Conservation (phyloP, 2,888 invertebrate species). For the Phrixothrix hirtus region DNA sequence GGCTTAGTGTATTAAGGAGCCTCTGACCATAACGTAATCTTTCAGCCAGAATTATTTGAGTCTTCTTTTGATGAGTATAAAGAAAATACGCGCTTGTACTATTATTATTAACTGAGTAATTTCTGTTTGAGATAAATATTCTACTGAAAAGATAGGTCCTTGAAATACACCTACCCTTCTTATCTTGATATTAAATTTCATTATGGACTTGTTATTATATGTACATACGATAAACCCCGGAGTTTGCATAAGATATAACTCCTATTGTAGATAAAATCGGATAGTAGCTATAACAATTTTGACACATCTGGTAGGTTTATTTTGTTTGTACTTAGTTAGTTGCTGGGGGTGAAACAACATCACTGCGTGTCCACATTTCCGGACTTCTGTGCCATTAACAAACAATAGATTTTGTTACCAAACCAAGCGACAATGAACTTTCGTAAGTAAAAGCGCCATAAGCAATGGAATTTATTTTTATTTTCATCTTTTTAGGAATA, state of each 20-base stretch:
- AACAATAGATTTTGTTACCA: constrained; percentile 33
- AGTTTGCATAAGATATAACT: constrained; percentile 11
- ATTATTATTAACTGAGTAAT: too few species aligned
- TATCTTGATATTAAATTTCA: constrained; percentile 8
- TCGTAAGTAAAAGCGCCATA: not conserved
- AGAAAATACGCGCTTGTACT: too few species aligned
- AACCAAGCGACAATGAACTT: constrained; percentile 13
- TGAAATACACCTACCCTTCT: too few species aligned
- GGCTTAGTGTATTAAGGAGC: constrained; percentile 5
- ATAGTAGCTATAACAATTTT: constrained; percentile 13
- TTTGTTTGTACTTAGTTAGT: constrained; percentile 3
- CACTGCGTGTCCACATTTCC: constrained; percentile 32
- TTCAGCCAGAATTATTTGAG: constrained; percentile 2
- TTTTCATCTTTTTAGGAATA: not conserved
- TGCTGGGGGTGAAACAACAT: constrained; percentile 11
- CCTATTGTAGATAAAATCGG: constrained; percentile 9
- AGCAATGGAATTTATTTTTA: not conserved
- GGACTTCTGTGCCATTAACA: constrained; percentile 33
- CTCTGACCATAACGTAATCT: constrained; percentile 11
- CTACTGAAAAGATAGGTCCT: too few species aligned
- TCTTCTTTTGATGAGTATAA: not conserved
- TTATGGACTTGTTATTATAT: constrained; percentile 3
- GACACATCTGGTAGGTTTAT: constrained; percentile 15
- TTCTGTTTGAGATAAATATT: too few species aligned
- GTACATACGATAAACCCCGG: constrained; percentile 9